Conservation (phyloP, 2,797 vertebrate genomes). For the Crocodylus rhombifer region DNA sequence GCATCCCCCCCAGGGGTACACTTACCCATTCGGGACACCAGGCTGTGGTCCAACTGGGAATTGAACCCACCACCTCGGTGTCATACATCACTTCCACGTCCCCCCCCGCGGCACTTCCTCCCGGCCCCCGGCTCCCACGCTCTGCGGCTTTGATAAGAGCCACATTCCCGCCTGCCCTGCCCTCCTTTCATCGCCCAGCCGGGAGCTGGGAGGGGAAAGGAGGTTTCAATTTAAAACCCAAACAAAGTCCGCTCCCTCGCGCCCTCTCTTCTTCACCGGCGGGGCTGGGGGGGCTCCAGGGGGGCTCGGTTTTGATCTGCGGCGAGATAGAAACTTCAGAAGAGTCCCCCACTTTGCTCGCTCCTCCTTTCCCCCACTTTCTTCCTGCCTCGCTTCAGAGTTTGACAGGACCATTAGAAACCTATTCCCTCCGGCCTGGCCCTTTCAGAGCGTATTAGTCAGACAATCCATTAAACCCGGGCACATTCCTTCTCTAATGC, state of each 20-base stretch:
- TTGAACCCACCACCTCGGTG: neutral
- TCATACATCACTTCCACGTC: neutral
- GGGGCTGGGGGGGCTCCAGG: accelerated
- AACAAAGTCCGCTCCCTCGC: neutral
- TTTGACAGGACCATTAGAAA: slow-evolving; percentile 85
- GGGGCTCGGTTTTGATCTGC: neutral
- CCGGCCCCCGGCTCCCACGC: accelerated
- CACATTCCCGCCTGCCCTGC: neutral
- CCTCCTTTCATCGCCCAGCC: neutral
- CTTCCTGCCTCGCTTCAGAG: slow-evolving; percentile 14
- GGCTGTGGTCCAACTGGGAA: neutral
- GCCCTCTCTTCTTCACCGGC: neutral
- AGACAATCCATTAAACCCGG: slow-evolving; percentile 84
- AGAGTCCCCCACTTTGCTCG: neutral
- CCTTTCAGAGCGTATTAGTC: slow-evolving; percentile 88
- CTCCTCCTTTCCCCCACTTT: neutral
- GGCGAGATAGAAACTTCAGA: neutral
- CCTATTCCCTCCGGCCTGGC: slow-evolving; percentile 75
- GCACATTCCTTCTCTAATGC: slow-evolving; percentile 52
- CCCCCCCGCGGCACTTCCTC: neutral
- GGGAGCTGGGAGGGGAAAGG: neutral
- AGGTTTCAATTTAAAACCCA: neutral
- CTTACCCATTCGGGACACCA: neutral
- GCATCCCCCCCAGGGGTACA: neutral
- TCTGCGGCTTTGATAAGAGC: neutral